Base-by-base conservation (phyloP, 1,140 invertebrate species). In the Drosophila paulistorum region DNA sequence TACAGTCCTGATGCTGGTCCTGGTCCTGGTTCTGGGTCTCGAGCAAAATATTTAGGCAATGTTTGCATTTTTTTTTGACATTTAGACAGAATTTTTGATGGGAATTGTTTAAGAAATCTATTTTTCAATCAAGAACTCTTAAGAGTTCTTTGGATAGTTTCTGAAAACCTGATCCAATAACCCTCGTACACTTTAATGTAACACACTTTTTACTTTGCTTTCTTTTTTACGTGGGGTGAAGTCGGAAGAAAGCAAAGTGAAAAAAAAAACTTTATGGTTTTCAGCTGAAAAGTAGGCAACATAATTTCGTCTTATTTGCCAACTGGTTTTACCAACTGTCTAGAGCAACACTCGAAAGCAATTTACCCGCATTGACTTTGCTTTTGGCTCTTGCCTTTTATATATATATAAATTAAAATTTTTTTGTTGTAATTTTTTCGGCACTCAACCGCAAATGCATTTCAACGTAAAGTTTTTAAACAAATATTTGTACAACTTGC, bases 401-500 rank as follows among this genome's bases (percentile, higher is more conserved):
- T 20, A 23, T 51, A 23, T 51, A 51, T 51, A 51, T 51, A 51
- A 17, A 45, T 45, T 5, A 17, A 45, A 13, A 60, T 58, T 61
- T 57, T 70, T 57, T 74, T 73, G 57, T 65, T 48, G 37, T 51
- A 65, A 68, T 69, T 81, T 77, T 87, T 80, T 87, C 80, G 80
- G 80, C 85, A 87, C 84, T 87, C 84, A 84, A 89, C 84, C 84
- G 81, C 84, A 89, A 89, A 89, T 89, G 84, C 84, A 90, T 89
- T 89, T 89, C 84, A 89, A 89, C 85, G 84, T 81, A 89, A 89
- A 89, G 85, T 89, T 89, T 89, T 89, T 84, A 90, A 90, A 81
- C 81, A 89, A 90, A 90, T 90, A 90, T 90, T 90, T 90, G 87
- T 80, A 69, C 87, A 90, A 90, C 68, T 90, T 89, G 81, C 80